Conservation (phyloP, 2,797 vertebrate species). For the Sebastes taczanowskii region DNA sequence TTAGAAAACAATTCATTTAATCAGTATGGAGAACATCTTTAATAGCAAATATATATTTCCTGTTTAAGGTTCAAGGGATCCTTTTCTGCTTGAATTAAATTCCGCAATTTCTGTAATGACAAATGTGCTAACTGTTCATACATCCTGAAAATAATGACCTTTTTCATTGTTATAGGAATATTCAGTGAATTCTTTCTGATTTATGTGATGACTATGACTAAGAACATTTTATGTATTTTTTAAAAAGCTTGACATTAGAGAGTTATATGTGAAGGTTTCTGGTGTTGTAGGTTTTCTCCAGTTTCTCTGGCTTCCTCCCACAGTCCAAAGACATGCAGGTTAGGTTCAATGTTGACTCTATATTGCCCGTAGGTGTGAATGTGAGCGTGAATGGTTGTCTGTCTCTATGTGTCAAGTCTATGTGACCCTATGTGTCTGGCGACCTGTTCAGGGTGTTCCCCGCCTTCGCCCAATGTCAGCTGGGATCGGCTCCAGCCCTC, state of each 20-base stretch:
- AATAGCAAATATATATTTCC: background rate
- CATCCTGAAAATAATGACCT: background rate
- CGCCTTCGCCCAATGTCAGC: no score
- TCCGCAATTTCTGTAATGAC: background rate
- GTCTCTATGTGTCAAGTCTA: no score
- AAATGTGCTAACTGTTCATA: background rate
- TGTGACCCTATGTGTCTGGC: no score
- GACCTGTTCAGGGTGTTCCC: no score
- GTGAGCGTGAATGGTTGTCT: no score
- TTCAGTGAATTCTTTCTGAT: background rate
- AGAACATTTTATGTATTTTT: background rate
- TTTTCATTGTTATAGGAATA: background rate
- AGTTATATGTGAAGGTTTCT: background rate
- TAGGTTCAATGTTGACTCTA: no score
- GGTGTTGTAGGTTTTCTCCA: background rate
- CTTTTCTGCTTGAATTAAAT: background rate
- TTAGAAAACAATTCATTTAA: slow-evolving; percentile 34
- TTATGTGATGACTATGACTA: background rate
- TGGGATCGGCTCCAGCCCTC: no score
- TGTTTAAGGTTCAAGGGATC: background rate
- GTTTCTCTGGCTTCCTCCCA: no score
- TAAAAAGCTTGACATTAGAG: background rate
- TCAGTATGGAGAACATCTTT: slow-evolving; percentile 9
- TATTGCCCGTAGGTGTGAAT: no score
- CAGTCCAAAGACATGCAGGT: no score